Percentiles rank a stretch among this genome's conserved stretches.
Conservation (phyloP, 2,888 invertebrate species). For the Eupithecia insigniata region DNA sequence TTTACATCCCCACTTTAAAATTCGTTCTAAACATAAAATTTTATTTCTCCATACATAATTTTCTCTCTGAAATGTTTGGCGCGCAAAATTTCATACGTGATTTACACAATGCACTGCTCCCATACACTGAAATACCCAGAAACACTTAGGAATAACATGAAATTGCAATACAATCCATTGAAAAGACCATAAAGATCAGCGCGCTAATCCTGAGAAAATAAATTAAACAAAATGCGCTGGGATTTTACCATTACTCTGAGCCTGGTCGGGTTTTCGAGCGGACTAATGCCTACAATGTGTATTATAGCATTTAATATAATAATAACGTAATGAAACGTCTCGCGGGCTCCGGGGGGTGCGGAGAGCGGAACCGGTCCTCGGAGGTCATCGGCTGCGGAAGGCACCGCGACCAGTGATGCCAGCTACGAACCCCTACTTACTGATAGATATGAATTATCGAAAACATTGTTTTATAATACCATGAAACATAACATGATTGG, state of each 20-base stretch:
- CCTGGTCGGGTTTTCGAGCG: constrained; percentile 29
- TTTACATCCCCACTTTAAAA: background rate
- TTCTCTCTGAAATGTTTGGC: constrained; percentile 36
- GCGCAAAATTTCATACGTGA: constrained; percentile 50
- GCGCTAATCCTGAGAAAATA: constrained; percentile 65
- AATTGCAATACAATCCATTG: constrained; percentile 65
- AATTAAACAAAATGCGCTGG: constrained; percentile 63
- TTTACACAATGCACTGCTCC: constrained; percentile 50
- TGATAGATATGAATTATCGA: background rate
- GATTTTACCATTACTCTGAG: constrained; percentile 20
- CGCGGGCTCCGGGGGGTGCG: constrained; percentile 56
- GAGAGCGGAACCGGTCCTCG: constrained; percentile 75
- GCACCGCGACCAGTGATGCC: constrained; percentile 81
- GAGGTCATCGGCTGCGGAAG: constrained; percentile 82
- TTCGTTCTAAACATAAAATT: constrained; percentile 38
- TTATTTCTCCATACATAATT: constrained; percentile 40
- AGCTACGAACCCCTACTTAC: constrained; percentile 52
- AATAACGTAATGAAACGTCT: constrained; percentile 85
- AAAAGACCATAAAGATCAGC: constrained; percentile 68
- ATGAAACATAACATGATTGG: background rate
- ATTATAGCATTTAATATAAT: constrained; percentile 84
- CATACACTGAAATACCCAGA: constrained; percentile 57
- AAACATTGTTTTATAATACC: background rate
- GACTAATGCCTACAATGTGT: constrained; percentile 82
- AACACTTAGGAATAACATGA: constrained; percentile 51